Evolutionary conservation across 2,888 invertebrate genomes (phyloP).

Genomic region (Sarcophaga subvicina): DNA sequence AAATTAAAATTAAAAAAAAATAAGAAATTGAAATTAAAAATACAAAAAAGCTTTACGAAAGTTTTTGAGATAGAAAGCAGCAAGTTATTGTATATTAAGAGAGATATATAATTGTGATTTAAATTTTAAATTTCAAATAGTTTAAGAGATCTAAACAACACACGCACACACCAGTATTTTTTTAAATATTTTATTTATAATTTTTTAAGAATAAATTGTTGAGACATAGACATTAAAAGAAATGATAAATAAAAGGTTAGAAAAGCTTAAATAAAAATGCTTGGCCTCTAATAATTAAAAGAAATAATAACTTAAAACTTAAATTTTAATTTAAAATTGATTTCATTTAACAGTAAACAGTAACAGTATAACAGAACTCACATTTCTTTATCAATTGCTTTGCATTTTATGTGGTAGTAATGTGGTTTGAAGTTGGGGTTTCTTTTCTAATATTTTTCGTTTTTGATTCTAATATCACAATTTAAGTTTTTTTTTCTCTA

Average conservation of each 20-base stretch:
- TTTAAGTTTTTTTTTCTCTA: conserved; percentile 53
- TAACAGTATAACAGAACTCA: conserved; percentile 38
- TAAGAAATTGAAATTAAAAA: conserved; percentile 4
- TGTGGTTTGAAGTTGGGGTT: conserved; percentile 8
- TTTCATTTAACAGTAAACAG: not conserved
- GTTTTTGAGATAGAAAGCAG: conserved; percentile 65
- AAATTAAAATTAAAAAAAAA: not conserved
- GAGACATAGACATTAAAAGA: not conserved
- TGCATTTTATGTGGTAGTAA: conserved; percentile 30
- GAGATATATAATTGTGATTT: not conserved
- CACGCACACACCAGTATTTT: conserved; percentile 63
- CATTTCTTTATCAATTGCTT: conserved; percentile 42
- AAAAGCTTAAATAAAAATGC: conserved; percentile 61
- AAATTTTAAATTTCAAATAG: not conserved
- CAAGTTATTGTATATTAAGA: conserved; percentile 62
- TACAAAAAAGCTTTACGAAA: conserved; percentile 49
- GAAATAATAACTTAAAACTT: conserved; percentile 25
- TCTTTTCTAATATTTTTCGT: not conserved
- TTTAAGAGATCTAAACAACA: conserved; percentile 54
- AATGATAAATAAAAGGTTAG: conserved; percentile 1
- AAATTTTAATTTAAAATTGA: conserved; percentile 7
- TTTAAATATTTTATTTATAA: not conserved
- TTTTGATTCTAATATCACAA: conserved; percentile 68
- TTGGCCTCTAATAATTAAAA: conserved; percentile 42
- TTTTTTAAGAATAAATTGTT: conserved; percentile 16